Evolutionary conservation across 2,113 vertebrate species (phyloP), one percentile per base, ranked within the genome.

Genomic region (Callorhinus ursinus): DNA sequence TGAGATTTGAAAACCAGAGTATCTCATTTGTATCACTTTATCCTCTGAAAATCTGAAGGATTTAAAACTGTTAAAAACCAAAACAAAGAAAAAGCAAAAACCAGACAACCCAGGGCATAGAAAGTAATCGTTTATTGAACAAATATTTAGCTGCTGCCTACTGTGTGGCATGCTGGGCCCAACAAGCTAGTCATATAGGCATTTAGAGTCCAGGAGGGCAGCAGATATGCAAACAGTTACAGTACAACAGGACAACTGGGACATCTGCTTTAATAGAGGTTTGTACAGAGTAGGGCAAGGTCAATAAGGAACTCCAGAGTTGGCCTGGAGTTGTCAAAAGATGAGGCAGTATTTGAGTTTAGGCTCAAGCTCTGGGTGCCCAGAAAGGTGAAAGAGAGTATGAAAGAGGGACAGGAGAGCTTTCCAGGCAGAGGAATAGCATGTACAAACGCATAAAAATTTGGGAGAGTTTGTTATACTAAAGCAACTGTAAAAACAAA

Each of bases 1-100:
- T 80, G 71, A 79, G 7, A 69, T 74, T 85, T 79, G 55, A 67
- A 95, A 90, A 85, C 16, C 7, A 46, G 33, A 74, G 81, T 3
- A 14, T 63, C 42, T 94, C 51, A 91, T 71, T 63, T 90, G 18
- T 85, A 51, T 87, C 14, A 18, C n/a, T 83, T 93, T 95, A 90
- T 89, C 36, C 5, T 9, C 1, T 95, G 5, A 93, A 53, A 83
- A 97, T 95, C 53, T 96, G 72, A 49, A 96, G 74, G 95, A 97
- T 11, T 82, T 85, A 31, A 94, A 96, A 94, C 65, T 85, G 21
- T 67, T 85, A 18, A 28, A 93, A 85, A 88, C 53, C 19, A 71
- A 93, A 93, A 59, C 36, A 71, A 87, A 81, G 33, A 36, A 77
- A 92, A 90, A 67, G 39, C n/a, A n/a, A 74, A 69, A 90, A 65